Percentiles rank a stretch among this genome's conserved stretches.
Evolutionary conservation across 23 tunicate genomes (phyloP).

Genomic region (Styela plicata): DNA sequence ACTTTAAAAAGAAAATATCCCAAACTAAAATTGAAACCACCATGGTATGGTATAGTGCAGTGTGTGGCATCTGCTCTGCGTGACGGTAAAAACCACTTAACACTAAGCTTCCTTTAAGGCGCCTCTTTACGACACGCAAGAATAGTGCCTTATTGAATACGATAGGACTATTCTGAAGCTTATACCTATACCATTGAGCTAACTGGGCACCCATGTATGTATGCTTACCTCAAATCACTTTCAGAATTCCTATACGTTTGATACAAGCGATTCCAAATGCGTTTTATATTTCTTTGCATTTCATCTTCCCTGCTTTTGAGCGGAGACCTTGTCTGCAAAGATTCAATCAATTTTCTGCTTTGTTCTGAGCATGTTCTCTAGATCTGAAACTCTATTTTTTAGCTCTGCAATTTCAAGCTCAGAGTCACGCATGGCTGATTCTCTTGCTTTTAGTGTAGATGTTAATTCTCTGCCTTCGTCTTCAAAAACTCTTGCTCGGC

Average conservation of each 20-base stretch:
- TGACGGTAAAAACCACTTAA: too few species aligned
- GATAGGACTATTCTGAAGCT: too few species aligned
- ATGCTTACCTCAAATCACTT: slow-evolving; percentile 12
- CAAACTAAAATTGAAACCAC: too few species aligned
- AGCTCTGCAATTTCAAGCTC: slow-evolving; percentile 67
- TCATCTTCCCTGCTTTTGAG: slow-evolving; percentile 65
- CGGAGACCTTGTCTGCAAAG: slow-evolving; percentile 87
- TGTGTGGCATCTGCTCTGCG: too few species aligned
- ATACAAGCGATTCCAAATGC: slow-evolving; percentile 59
- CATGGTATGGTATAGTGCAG: too few species aligned
- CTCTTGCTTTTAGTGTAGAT: slow-evolving; percentile 67
- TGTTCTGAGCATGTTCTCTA: slow-evolving; percentile 42
- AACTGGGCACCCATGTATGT: too few species aligned
- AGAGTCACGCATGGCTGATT: slow-evolving; percentile 63
- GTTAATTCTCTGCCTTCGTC: slow-evolving; percentile 66
- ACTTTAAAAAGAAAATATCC: too few species aligned
- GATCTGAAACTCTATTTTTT: slow-evolving; percentile 48
- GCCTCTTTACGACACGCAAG: too few species aligned
- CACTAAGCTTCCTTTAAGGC: too few species aligned
- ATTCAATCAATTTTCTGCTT: slow-evolving; percentile 78
- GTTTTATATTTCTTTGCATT: slow-evolving; percentile 40
- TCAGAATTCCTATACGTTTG: slow-evolving; percentile 29
- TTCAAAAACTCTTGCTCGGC: slow-evolving; percentile 53
- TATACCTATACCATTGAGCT: too few species aligned
- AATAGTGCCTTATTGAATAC: too few species aligned